phyloP scores from a whole-genome alignment of 1,140 invertebrate genomes.

The Augochlora pura region DNA sequence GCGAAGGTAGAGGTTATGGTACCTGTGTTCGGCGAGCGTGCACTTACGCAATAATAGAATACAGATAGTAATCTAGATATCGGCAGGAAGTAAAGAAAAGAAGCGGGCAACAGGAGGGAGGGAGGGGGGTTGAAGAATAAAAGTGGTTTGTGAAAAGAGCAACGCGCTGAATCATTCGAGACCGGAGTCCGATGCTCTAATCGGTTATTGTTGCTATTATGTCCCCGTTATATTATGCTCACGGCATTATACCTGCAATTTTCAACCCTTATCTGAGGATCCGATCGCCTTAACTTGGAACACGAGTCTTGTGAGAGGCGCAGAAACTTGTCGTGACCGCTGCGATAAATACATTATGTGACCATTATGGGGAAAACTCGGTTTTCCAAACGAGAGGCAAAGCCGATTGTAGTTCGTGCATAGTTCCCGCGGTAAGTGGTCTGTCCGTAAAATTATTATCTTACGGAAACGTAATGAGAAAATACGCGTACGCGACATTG shows the following conservation, averaged over 20 bases:
- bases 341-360: background rate
- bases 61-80: constrained; percentile 67
- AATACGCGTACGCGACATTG: too few relatives aligned
- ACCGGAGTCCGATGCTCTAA: constrained; percentile 45
- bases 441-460: too few relatives aligned
- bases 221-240: constrained; percentile 66
- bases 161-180: constrained; percentile 64
- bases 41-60: constrained; percentile 28
- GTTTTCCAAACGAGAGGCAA: constrained; percentile 10
- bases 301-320: constrained; percentile 23
- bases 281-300: constrained; percentile 66
- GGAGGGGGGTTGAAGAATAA: constrained; percentile 35
- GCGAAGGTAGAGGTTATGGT: constrained; percentile 5
- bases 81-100: constrained; percentile 42
- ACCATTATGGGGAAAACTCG: background rate
- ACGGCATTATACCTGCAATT: constrained; percentile 79
- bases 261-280: constrained; percentile 71
- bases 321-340: background rate
- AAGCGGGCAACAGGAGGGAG: constrained; percentile 30
- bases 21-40: constrained; percentile 15
- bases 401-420: background rate
- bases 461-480: too few relatives aligned
- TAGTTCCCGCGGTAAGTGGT: background rate
- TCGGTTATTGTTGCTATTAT: constrained; percentile 76
- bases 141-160: constrained; percentile 72